Base-by-base conservation (phyloP, 2,888 invertebrate species). In the Psococerastis gibbosa region DNA sequence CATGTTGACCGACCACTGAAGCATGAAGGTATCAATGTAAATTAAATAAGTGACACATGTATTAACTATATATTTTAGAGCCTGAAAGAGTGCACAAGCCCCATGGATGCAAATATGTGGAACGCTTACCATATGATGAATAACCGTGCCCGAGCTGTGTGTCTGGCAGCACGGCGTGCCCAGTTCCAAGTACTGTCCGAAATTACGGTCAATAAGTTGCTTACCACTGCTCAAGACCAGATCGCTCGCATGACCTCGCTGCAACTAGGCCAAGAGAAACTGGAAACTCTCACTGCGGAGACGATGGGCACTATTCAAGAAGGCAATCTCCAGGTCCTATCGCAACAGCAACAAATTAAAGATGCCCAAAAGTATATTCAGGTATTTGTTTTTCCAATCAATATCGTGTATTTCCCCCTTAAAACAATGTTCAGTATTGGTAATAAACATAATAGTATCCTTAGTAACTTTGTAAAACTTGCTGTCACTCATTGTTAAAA, bases 81-180 rank as follows among this genome's bases (percentile, higher is more conserved):
- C 31, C 60, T 76, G 43, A 67, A 66, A 52, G 70, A 72, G 47
- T 78, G 78, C 55, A 77, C 76, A 2, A 64, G 58, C 17, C 58
- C 63, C 31, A 77, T 78, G 76, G 74, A 75, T 55, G 57, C 70
- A 2, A 71, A 72, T 51, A 70, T 70, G 35, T 75, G 75, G 75
- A 76, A 75, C 53, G 69, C 71, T n/a, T 78, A 77, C 54, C 74
- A 75, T 56, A 62, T 75, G 42, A 70, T 75, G 60, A 70, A 69
- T 49, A 75, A 76, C 54, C 58, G 77, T 51, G 76, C 75, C 0
- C 61, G 73, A 47, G 73, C 75, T n/a, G 70, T 78, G 45, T 78
- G 78, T 53, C 73, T 75, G 52, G 61, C 70, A 13, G 64, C 72
- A 15, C 62, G 75, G 43, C 73, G 73, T 55, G 65, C 66, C 27